A percentile compares a stretch with the other conserved stretches of the same genome.
Conservation (phyloP, 1,140 invertebrate species). For the Pogonognathellus flavescens region DNA sequence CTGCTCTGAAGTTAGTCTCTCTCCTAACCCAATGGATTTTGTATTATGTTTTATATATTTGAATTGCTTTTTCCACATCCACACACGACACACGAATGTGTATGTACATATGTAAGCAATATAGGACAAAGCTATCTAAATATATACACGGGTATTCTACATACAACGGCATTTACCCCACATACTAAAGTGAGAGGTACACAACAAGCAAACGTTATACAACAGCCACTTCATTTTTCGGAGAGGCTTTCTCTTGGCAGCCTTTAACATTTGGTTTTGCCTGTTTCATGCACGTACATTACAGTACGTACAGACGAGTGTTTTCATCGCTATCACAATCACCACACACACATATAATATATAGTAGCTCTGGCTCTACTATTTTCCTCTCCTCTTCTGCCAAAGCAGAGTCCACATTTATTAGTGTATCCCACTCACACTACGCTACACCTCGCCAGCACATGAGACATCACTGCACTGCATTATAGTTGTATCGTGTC, state of each 20-base stretch:
- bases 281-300: too few relatives aligned
- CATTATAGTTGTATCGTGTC: background rate
- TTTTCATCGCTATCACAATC: conserved; percentile 1
- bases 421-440: background rate
- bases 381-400: background rate
- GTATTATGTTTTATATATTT: background rate
- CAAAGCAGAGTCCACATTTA: background rate
- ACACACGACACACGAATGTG: background rate
- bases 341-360: background rate
- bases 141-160: background rate
- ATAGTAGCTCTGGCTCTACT: background rate
- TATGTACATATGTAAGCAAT: background rate
- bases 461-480: background rate
- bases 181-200: too few relatives aligned
- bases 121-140: background rate
- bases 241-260: conserved; percentile 31
- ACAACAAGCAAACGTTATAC: background rate
- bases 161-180: background rate
- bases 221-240: conserved; percentile 22
- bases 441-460: background rate
- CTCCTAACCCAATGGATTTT: conserved; percentile 37
- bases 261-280: conserved; percentile 26
- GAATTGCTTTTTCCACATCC: background rate
- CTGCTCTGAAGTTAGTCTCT: background rate
- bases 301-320: background rate